Conservation (phyloP, 35 echinoderm and acorn worm species). For the Apostichopus californicus region DNA sequence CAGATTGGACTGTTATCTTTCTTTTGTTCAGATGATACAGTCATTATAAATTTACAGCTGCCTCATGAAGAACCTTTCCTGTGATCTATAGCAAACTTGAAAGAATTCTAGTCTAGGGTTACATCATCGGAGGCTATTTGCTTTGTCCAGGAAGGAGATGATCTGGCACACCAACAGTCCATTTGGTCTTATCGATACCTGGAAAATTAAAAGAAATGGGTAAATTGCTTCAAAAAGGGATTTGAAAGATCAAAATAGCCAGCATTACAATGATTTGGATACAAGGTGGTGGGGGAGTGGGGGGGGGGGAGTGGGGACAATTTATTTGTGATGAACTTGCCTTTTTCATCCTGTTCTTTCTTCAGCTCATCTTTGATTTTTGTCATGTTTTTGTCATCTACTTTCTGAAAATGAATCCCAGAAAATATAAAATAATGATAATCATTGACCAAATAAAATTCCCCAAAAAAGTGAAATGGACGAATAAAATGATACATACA, state of each 20-base stretch:
- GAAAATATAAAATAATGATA: background rate
- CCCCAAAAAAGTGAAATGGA: too few species aligned
- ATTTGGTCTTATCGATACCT: background rate
- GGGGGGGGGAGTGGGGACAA: too few species aligned
- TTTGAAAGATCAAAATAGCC: background rate
- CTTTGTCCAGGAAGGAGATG: background rate
- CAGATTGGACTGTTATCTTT: too few species aligned
- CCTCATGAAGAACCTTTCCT: too few species aligned
- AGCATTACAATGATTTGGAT: background rate
- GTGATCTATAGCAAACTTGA: too few species aligned
- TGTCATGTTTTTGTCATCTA: conserved; percentile 31
- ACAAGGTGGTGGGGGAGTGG: background rate
- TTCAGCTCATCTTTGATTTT: conserved; percentile 37
- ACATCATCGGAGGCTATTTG: background rate
- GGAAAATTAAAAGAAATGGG: background rate
- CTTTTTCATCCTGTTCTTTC: conserved; percentile 49
- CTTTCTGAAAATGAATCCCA: background rate
- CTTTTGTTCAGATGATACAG: too few species aligned
- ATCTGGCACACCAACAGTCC: conserved; percentile 9
- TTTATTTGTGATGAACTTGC: background rate
- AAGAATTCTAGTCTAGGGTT: background rate
- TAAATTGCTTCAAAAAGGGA: background rate
- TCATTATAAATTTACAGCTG: too few species aligned
- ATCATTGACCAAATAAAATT: background rate
- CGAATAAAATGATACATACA: too few species aligned